Evolutionary conservation across 1,140 invertebrate species (phyloP), one percentile per base, ranked within the genome.

Genomic region (Meteorus sp.): DNA sequence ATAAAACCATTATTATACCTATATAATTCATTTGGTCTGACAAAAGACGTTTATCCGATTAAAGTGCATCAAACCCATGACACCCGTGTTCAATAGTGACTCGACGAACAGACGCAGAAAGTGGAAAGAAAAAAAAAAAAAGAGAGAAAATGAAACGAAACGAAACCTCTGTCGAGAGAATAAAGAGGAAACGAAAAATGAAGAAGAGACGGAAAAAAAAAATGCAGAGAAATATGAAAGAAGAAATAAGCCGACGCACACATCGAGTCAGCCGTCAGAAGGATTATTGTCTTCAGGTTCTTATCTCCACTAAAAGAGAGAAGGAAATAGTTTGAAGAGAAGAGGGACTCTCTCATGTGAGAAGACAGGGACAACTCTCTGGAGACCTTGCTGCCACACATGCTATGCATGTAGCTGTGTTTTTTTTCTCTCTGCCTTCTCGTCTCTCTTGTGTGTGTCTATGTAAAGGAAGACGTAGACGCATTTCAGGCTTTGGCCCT

Each of bases 201-300:
- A 23, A 4, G 11, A 20, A 8, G 15, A 27, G 13, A 17, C 4
- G 27, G 15, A 29, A 13, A 19, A 39, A 43, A 22, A 33, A 25
- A 20, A 53, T 29, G 31, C 22, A 43, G 22, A 52, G 23, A 52
- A 52, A 52, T n/a, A 51, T n/a, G n/a, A n/a, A 51, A 15, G 25
- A 41, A 56, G 68, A 68, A 73, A 74, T 78, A 78, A 78, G 74
- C 70, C 61, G 62, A 66, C 67, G 68, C 68, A 68, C 67, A 69
- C 69, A 68, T 65, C 64, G 68, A 70, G 58, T 62, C 67, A 68
- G 55, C 74, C 77, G 78, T 80, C 77, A 79, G 73, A 65, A 64
- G 76, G 74, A 78, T 80, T 80, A 79, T 79, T 80, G 78, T 80
- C 78, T 72, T 70, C 66, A 67, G 66, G 66, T 74, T 78, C 72